Evolutionary conservation across 2,113 vertebrate species (phyloP), one percentile per base, ranked within the genome.

Genomic region (Apus apus): DNA sequence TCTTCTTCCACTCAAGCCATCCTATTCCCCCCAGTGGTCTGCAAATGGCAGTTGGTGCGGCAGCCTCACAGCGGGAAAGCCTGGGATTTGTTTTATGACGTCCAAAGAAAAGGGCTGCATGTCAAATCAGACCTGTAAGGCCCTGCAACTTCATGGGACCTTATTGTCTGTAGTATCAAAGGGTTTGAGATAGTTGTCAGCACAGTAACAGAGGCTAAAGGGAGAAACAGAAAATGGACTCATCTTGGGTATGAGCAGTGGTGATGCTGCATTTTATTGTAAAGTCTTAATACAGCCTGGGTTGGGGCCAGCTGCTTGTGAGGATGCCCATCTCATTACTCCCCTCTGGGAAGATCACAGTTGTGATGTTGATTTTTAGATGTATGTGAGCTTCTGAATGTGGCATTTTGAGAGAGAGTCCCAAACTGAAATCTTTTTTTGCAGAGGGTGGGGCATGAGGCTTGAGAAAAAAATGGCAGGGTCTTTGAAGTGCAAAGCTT

Each of bases 401-500:
- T 20, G 50, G 64, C 56, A 50, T 58, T 89, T 73, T 7, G 34
- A 46, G 16, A 46, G 16, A 58, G 46, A 54, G 38, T 46, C 67
- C 68, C 67, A 85, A 38, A 40, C 46, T 29, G 67, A 32, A 38
- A 10, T 54, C 8, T 70, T 76, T 72, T 72, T 79, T 66, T 93
- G 72, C 30, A 67, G 81, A 77, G 91, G 25, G 68, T 74, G 76
- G 38, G 73, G 64, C 80, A 36, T 9, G 40, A 74, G 22, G 51
- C 72, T 66, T 48, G 29, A 72, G 53, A 40, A 76, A 67, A 82
- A 87, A 89, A 56, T 38, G 43, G 45, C 45, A 78, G 38, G 16
- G 57, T 43, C 85, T 96, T 94, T 86, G 92, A 88, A 95, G 68
- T 71, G 38, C 43, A 60, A 58, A 68, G 61, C 91, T 92, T 93